Evolutionary conservation across 2,888 invertebrate species (phyloP).

Genomic region (Dolichopus griseipennis): DNA sequence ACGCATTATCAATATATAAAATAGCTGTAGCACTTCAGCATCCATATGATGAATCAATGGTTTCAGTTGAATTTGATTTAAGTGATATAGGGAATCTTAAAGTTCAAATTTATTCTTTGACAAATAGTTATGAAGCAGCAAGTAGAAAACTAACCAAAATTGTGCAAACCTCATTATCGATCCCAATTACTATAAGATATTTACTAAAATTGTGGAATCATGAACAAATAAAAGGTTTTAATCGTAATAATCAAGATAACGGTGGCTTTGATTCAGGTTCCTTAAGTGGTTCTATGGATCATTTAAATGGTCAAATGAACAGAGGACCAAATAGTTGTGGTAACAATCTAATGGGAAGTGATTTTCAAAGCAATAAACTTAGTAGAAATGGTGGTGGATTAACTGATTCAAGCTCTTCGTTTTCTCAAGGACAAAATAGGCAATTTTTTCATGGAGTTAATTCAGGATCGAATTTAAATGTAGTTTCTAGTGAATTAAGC

Average conservation of each 20-base stretch:
- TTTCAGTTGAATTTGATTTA: constrained; percentile 83
- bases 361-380: constrained; percentile 18
- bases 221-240: constrained; percentile 51
- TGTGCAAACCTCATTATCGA: constrained; percentile 82
- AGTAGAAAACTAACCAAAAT: constrained; percentile 51
- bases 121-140: constrained; percentile 43
- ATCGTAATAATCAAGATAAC: constrained; percentile 47
- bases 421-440: constrained; percentile 21
- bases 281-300: constrained; percentile 27
- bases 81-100: constrained; percentile 69
- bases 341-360: constrained; percentile 22
- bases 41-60: constrained; percentile 85
- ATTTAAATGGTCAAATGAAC: constrained; percentile 56
- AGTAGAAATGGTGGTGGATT: constrained; percentile 17
- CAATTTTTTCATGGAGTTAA: constrained; percentile 24
- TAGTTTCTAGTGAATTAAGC: constrained; percentile 25
- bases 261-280: constrained; percentile 57
- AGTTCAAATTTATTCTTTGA: constrained; percentile 64
- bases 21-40: constrained; percentile 87
- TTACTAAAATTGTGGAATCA: constrained; percentile 80
- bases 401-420: background rate
- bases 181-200: constrained; percentile 81
- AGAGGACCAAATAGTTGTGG: constrained; percentile 45
- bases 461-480: constrained; percentile 23
- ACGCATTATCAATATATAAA: constrained; percentile 80